These are phyloP conservation scores for Lateolabrax maculatus DNA, from an alignment of 2,797 vertebrate species.

Conservation along the genomic window DNA sequence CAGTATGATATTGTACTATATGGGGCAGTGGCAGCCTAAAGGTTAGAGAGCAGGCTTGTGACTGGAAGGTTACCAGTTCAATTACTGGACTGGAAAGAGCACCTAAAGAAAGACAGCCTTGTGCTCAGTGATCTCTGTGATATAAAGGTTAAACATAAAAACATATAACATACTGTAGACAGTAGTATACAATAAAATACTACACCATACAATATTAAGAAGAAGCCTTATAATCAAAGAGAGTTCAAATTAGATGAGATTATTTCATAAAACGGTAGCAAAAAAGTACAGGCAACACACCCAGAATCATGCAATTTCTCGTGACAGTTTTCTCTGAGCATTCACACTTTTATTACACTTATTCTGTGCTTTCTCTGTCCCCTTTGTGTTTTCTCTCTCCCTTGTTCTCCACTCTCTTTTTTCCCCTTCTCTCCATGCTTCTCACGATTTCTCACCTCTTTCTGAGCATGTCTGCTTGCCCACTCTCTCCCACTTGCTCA, in stretches of 20 bases:
- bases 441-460: slow-evolving; percentile 64
- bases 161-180: neutral
- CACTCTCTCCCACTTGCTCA: neutral
- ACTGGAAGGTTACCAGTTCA: neutral
- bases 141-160: neutral
- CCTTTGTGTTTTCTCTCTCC: slow-evolving; percentile 15
- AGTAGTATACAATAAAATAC: neutral
- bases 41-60: slow-evolving; percentile 1
- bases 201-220: neutral
- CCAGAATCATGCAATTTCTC: neutral
- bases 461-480: slow-evolving; percentile 19
- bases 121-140: neutral
- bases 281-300: neutral
- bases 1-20: neutral
- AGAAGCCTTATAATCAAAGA: neutral
- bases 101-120: neutral
- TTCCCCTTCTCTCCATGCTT: slow-evolving; percentile 27
- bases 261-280: neutral
- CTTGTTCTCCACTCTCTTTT: neutral
- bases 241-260: neutral
- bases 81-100: neutral
- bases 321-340: neutral
- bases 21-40: neutral
- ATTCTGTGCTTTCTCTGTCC: slow-evolving; percentile 34
- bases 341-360: slow-evolving; percentile 15